Percentiles rank a stretch among this genome's conserved stretches.
Evolutionary conservation across 1,140 invertebrate genomes (phyloP).

Genomic region (Piezodorus guildinii): DNA sequence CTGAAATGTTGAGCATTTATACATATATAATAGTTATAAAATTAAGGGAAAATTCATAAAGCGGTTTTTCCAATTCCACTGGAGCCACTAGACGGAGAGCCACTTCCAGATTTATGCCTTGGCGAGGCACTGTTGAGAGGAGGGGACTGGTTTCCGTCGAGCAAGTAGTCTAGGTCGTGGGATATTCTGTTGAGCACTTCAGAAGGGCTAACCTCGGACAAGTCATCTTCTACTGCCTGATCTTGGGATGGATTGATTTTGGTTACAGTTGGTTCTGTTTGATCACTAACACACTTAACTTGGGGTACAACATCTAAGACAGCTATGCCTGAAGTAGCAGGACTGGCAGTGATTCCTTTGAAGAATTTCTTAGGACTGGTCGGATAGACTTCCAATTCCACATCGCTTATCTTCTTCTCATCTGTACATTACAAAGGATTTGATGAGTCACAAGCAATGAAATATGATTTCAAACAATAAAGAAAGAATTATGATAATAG

Average conservation of each 20-base stretch:
- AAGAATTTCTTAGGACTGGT: slow-evolving; percentile 18
- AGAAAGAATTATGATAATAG: too few species aligned
- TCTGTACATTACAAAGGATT: not conserved
- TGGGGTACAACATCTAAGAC: not conserved
- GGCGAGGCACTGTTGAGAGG: not conserved
- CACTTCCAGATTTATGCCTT: not conserved
- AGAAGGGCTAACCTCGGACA: not conserved
- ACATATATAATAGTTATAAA: not conserved
- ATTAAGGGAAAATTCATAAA: not conserved
- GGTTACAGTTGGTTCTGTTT: too few species aligned
- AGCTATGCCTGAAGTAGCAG: not conserved
- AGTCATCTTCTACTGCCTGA: not conserved
- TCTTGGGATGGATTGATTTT: too few species aligned
- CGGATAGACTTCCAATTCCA: slow-evolving; percentile 19
- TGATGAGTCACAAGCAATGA: too few species aligned
- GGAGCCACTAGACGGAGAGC: not conserved
- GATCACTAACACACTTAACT: too few species aligned
- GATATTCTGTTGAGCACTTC: slow-evolving; percentile 19
- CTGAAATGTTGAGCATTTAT: slow-evolving; percentile 1
- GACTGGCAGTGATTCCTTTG: not conserved
- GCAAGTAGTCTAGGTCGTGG: slow-evolving; percentile 20
- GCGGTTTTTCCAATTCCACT: not conserved
- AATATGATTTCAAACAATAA: too few species aligned
- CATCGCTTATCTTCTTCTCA: slow-evolving; percentile 10
- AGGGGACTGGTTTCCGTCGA: slow-evolving; percentile 10